A percentile compares a stretch with the other conserved stretches of the same genome.
These are phyloP conservation scores for Cylas formicarius DNA, from an alignment of 1,140 invertebrate species.

Conservation along the genomic window DNA sequence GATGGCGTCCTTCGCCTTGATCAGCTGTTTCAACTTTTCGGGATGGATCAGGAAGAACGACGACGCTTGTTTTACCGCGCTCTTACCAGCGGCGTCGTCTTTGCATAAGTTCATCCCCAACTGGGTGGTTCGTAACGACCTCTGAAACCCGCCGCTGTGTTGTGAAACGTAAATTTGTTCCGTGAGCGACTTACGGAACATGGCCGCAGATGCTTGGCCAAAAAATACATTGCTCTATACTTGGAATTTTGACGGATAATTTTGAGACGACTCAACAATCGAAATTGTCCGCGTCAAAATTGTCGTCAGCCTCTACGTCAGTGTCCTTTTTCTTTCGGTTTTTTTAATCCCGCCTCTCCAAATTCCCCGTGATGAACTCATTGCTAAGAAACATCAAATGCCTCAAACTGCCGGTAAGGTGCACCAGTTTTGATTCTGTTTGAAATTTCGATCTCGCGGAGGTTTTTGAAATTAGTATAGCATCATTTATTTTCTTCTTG, in stretches of 20 bases:
- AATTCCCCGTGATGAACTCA: slow-evolving; percentile 29
- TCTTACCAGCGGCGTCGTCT: slow-evolving; percentile 9
- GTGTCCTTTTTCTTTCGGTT: slow-evolving; percentile 5
- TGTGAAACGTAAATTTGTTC: background rate
- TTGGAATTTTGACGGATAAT: slow-evolving; percentile 11
- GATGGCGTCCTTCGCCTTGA: slow-evolving; percentile 17
- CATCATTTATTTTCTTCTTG: too few species aligned
- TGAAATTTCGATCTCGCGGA: too few species aligned
- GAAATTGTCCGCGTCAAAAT: slow-evolving; percentile 21
- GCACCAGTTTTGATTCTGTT: too few species aligned
- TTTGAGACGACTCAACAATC: slow-evolving; percentile 8
- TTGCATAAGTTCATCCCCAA: slow-evolving; percentile 1
- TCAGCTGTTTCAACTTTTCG: slow-evolving; percentile 19
- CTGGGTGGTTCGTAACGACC: background rate
- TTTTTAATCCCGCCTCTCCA: slow-evolving; percentile 16
- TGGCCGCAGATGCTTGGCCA: slow-evolving; percentile 15
- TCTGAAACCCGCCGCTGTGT: background rate
- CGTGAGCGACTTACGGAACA: slow-evolving; percentile 18
- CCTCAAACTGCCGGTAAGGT: slow-evolving; percentile 23
- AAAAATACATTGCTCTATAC: slow-evolving; percentile 22
- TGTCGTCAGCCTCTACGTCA: slow-evolving; percentile 21
- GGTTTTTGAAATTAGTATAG: too few species aligned
- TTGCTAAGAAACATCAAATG: slow-evolving; percentile 22
- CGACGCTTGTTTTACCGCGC: too few species aligned
- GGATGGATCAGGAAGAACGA: slow-evolving; percentile 17